A percentile compares a stretch with the other conserved stretches of the same genome.
These are phyloP conservation scores for Anoncus sp. DNA, from an alignment of 2,888 invertebrate genomes.

Conservation along the genomic window DNA sequence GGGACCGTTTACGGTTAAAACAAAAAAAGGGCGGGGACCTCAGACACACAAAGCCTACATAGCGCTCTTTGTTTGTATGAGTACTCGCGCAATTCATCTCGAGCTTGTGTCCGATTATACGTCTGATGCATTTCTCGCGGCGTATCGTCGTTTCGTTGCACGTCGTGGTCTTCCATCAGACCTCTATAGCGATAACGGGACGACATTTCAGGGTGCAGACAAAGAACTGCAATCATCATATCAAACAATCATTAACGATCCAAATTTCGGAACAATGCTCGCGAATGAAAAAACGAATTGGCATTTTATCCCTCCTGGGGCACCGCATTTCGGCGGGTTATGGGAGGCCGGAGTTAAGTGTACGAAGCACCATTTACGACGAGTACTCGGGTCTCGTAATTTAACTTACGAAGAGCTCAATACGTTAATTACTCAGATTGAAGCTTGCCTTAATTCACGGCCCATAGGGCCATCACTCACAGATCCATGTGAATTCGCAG, in stretches of 20 bases:
- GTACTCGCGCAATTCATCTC: constrained; percentile 69
- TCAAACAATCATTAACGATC: not conserved
- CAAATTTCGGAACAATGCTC: constrained; percentile 47
- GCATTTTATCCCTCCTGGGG: constrained; percentile 73
- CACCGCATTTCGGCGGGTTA: constrained; percentile 69
- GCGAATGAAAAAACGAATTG: constrained; percentile 65
- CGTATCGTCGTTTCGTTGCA: constrained; percentile 62
- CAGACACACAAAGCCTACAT: constrained; percentile 65
- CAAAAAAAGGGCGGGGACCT: constrained; percentile 40
- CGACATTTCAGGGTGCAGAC: constrained; percentile 69
- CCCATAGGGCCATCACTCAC: constrained; percentile 54
- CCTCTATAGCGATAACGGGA: constrained; percentile 72
- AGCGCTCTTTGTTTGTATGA: constrained; percentile 69
- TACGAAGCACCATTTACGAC: constrained; percentile 68
- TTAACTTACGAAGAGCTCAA: constrained; percentile 16
- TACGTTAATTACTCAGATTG: constrained; percentile 6
- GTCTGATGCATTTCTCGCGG: constrained; percentile 66
- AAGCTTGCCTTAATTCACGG: constrained; percentile 59
- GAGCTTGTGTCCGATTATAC: constrained; percentile 66
- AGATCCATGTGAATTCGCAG: constrained; percentile 53
- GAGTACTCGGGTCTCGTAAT: constrained; percentile 3
- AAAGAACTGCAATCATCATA: constrained; percentile 52
- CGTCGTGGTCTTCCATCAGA: constrained; percentile 64
- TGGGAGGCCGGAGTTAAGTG: too few relatives aligned
- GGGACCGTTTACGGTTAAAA: constrained; percentile 71